Evolutionary conservation across 2,113 vertebrate genomes (phyloP), one percentile per base, ranked within the genome.

Genomic region (Sitta europaea): DNA sequence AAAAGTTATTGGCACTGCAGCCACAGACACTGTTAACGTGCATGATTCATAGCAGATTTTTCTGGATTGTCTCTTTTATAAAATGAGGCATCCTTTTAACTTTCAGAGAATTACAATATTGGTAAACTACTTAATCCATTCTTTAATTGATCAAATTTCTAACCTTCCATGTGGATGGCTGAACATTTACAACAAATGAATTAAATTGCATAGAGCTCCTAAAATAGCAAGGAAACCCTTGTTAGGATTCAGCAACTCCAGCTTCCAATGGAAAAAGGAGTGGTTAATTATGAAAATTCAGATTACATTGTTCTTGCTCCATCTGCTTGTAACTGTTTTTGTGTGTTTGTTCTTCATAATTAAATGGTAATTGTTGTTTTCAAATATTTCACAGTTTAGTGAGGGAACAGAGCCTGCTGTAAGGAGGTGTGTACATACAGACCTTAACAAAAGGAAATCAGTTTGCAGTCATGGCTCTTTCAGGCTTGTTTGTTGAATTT

Each of bases 341-440:
- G 77, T n/a, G 86, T 50, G 5, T 85, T 83, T 85, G 8, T 78
- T 91, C 77, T 78, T 86, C 70, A 72, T 16, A 78, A 82, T 75
- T 91, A 58, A 75, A 84, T 75, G n/a, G 10, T 92, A 80, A 91
- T 85, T 84, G 36, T 59, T 92, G 40, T 94, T 92, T 91, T 91
- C 73, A 92, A 94, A 87, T 81, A 81, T 79, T 88, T 93, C 62
- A 62, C 66, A 40, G 51, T 71, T 74, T 31, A 78, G 15, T 57
- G 36, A 61, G 35, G 42, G 65, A 95, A 40, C 47, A 76, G 38
- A 77, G 76, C 43, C 33, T 92, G 38, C 51, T 5, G 3, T 77
- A 72, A 74, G 43, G 59, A 74, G 53, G 3, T 63, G 35, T 78
- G 40, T 77, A n/a, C 25, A 33, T n/a, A 29, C 28, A 79, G 48